Evolutionary conservation across 2,797 vertebrate genomes (phyloP).

Genomic region (Hippocampus kuda): DNA sequence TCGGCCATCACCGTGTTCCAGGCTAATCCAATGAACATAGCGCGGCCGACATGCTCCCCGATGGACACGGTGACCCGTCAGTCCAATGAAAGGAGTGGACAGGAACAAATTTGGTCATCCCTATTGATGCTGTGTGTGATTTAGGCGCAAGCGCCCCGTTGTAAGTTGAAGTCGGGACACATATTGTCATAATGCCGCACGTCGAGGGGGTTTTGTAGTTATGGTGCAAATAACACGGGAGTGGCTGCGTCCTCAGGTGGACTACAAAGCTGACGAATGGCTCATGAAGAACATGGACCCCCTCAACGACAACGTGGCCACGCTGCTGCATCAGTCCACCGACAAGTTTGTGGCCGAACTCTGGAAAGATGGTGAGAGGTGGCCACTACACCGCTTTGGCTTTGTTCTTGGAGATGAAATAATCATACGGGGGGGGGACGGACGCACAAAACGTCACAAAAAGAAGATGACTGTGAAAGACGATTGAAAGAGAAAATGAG

Average conservation of each 20-base stretch:
- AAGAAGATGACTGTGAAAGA: not conserved
- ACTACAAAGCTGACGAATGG: constrained; percentile 96
- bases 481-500: too few relatives aligned
- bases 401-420: not conserved
- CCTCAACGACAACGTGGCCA: constrained; percentile 90
- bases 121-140: not conserved
- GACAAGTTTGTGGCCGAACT: constrained; percentile 95
- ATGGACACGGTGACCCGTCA: constrained; percentile 1
- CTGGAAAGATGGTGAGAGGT: constrained; percentile 87
- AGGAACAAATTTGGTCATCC: not conserved
- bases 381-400: not conserved
- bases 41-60: not conserved
- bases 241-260: constrained; percentile 69
- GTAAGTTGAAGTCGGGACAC: not conserved
- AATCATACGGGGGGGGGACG: not conserved
- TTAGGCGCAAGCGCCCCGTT: constrained; percentile 4
- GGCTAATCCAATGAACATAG: constrained; percentile 16
- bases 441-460: not conserved
- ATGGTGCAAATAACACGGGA: not conserved
- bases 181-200: not conserved
- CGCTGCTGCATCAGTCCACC: constrained; percentile 88
- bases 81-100: constrained; percentile 1
- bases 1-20: constrained; percentile 15
- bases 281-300: constrained; percentile 99
- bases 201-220: not conserved